Percentiles rank a stretch among this genome's conserved stretches.
Conservation (phyloP, 2,888 invertebrate species). For the Congeria kusceri region DNA sequence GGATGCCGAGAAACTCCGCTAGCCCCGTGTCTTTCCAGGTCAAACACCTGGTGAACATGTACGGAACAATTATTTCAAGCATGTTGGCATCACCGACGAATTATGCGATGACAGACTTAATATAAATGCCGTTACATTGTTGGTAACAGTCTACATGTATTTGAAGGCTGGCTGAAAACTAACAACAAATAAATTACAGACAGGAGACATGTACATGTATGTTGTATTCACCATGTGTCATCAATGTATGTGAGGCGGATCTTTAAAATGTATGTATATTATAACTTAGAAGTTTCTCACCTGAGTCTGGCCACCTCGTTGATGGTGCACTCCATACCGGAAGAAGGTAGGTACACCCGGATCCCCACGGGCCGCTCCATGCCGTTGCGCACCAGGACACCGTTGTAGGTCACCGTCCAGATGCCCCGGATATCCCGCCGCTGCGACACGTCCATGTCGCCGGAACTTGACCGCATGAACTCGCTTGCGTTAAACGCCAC, state of each 20-base stretch:
- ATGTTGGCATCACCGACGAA: too few relatives aligned
- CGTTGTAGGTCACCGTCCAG: conserved; percentile 69
- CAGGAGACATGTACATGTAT: too few relatives aligned
- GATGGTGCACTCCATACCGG: conserved; percentile 61
- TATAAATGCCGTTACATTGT: too few relatives aligned
- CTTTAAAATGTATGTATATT: too few relatives aligned
- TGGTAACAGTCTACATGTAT: too few relatives aligned
- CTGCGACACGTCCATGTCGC: conserved; percentile 19
- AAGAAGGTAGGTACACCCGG: conserved; percentile 68
- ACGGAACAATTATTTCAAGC: too few relatives aligned
- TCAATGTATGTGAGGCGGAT: too few relatives aligned
- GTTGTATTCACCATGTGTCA: too few relatives aligned
- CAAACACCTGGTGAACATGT: conserved; percentile 62
- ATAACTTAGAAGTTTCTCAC: too few relatives aligned
- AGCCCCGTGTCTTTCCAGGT: conserved; percentile 54
- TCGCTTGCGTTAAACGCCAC: conserved; percentile 61
- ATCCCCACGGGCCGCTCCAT: conserved; percentile 60
- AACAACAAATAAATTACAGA: too few relatives aligned
- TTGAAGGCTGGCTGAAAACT: too few relatives aligned
- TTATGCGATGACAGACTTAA: too few relatives aligned
- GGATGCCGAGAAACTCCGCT: conserved; percentile 74
- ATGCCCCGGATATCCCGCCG: conserved; percentile 59
- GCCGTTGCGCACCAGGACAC: conserved; percentile 49
- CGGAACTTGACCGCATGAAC: conserved; percentile 53
- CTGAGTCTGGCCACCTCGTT: conserved; percentile 75